Base-by-base conservation (phyloP, 2,797 vertebrate genomes). In the Cuculus canorus region DNA sequence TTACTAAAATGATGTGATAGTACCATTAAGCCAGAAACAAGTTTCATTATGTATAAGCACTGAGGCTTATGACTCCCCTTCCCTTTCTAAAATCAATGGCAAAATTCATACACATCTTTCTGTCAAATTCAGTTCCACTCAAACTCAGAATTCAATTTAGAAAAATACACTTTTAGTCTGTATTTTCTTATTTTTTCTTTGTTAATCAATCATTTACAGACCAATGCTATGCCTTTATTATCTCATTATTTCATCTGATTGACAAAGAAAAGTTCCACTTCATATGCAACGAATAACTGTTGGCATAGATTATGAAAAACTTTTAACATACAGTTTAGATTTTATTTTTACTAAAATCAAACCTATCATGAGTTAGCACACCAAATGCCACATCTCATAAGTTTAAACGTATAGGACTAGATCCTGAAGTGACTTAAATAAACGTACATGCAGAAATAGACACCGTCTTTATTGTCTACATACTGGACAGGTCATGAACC, bases 211-310 rank as follows among this genome's bases (percentile, higher is more conserved):
- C 61, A 81, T 91, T 92, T 89, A 64, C 33, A 82, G 56, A 41
- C 47, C 52, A 52, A 25, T 78, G 72, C n/a, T 87, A 15, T 43
- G 68, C 12, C 17, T 88, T 82, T 56, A 90, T 96, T 92, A 82
- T 88, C n/a, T 32, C 11, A 43, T 86, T 93, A 92, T 76, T 96
- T 95, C 87, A 64, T 57, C 88, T 57, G 66, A 91, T 60, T 86
- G 93, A 7, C 33, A 85, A 80, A 82, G 72, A 32, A 86, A 95
- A 96, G 30, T 95, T 92, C 23, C 28, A 68, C 13, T 91, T 85
- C 47, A 54, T 14, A 25, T 81, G 21, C 9, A 81, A 81, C 69
- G 14, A 94, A 56, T 43, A 83, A 60, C 47, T 69, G 18, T 50
- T 82, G 33, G 23, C 27, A 70, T 43, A 41, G 78, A 83, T 47